phyloP scores from a whole-genome alignment of 2,797 vertebrate species.

The Trematomus bernacchii region DNA sequence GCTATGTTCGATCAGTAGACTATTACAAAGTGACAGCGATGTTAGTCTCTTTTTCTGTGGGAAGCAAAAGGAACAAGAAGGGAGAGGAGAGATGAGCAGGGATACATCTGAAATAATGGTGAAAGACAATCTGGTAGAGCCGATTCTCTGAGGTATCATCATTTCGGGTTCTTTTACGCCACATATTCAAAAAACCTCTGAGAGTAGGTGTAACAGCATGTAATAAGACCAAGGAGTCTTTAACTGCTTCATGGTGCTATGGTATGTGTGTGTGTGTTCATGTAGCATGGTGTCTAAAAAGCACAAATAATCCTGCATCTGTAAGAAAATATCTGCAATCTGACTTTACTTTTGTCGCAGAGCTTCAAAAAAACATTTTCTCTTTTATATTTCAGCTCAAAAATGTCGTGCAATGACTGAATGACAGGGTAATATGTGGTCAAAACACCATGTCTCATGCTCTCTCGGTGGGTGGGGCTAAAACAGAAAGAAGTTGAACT shows the following conservation, averaged over 20 bases:
- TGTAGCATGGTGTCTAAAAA: neutral
- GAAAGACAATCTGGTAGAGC: constrained; percentile 43
- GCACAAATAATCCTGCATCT: constrained; percentile 16
- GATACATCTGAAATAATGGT: constrained; percentile 46
- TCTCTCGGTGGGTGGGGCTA: constrained; percentile 1
- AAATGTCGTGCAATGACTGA: constrained; percentile 10
- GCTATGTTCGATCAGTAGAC: constrained; percentile 42
- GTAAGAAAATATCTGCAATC: neutral
- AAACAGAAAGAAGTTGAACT: constrained; percentile 35
- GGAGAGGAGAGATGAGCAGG: constrained; percentile 15
- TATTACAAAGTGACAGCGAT: constrained; percentile 27
- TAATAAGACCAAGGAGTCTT: constrained; percentile 18
- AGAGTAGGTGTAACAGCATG: constrained; percentile 48
- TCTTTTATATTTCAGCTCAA: constrained; percentile 2
- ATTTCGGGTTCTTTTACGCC: constrained; percentile 25
- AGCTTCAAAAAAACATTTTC: constrained; percentile 7
- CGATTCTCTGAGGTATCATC: constrained; percentile 31
- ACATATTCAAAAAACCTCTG: constrained; percentile 39
- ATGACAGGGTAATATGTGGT: constrained; percentile 25
- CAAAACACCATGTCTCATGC: constrained; percentile 6
- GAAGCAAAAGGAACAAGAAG: constrained; percentile 29
- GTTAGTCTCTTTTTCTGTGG: constrained; percentile 18
- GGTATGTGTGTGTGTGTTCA: constrained; percentile 5
- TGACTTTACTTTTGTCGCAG: no score
- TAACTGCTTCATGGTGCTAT: constrained; percentile 18